Base-by-base conservation (phyloP, 2,113 vertebrate genomes). In the Cettia cetti region DNA sequence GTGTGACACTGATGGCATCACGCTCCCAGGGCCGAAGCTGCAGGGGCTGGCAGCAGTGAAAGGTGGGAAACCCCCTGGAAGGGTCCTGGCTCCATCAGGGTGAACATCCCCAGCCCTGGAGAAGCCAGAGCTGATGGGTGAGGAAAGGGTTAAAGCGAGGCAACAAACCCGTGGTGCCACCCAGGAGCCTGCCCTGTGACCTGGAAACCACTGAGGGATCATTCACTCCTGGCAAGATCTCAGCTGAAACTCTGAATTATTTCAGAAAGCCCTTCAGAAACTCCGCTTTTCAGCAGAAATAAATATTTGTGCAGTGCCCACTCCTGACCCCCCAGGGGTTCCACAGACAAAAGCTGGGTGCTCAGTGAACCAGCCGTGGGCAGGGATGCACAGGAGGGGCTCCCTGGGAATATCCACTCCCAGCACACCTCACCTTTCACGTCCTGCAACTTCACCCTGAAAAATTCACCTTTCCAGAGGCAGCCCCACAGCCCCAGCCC, bases 241-340 rank as follows among this genome's bases (percentile, higher is more conserved):
- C 11, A 6, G 15, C 7, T 5, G 3, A 8, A 8, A 45, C 16
- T 49, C 23, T 3, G 2, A 2, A 23, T 60, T 31, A 27, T 28
- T 49, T 65, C 9, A 57, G 44, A 30, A 28, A 15, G 15, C 26
- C 11, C 45, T 35, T 11, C 19, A 10, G 35, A 77, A 65, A 1
- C 4, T 42, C 44, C 7, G 2, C 3, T 23, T 42, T 7, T 7
- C 33, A 1, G 6, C 3, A 13, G n/a, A 52, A 61, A 22, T 15
- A 52, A 61, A 22, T 15, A 21, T 20, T 3, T 17, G 28, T 0
- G 1, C 9, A 23, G 26, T 1, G 1, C 15, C 0, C 26, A 1
- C 52, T 28, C 50, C 59, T 7, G 0, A n/a, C 1, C 74, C 22
- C 42, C 76, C 2, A 24, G 0, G 16, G 80, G 59, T 17, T 33